Conservation (phyloP, 2,888 invertebrate genomes). For the Pseudoips prasinana region DNA sequence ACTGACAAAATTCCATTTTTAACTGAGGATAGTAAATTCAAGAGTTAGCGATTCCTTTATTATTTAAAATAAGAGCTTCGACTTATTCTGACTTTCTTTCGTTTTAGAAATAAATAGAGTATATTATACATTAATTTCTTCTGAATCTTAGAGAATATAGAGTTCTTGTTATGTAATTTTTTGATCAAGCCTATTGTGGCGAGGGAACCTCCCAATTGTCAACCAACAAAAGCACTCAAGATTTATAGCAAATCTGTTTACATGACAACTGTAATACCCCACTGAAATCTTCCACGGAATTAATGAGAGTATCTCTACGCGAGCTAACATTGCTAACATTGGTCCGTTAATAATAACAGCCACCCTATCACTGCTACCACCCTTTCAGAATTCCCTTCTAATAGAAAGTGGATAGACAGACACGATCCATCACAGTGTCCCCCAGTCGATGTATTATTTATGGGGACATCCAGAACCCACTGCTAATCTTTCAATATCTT, state of each 20-base stretch:
- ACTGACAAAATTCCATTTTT: too few relatives aligned
- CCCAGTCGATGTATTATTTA: constrained; percentile 80
- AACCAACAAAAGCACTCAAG: constrained; percentile 33
- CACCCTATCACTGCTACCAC: constrained; percentile 57
- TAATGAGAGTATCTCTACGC: constrained; percentile 67
- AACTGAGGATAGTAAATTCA: too few relatives aligned
- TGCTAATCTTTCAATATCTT: constrained; percentile 82
- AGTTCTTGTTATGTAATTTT: too few relatives aligned
- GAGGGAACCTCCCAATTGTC: constrained; percentile 24
- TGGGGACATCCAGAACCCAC: constrained; percentile 73
- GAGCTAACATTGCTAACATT: constrained; percentile 68
- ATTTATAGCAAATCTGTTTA: constrained; percentile 53
- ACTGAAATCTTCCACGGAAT: constrained; percentile 47
- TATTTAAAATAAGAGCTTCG: too few relatives aligned
- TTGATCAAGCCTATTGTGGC: too few relatives aligned
- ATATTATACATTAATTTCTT: too few relatives aligned
- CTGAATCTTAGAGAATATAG: too few relatives aligned
- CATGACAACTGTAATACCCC: constrained; percentile 54
- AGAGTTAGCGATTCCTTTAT: too few relatives aligned
- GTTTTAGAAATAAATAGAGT: too few relatives aligned
- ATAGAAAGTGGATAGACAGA: constrained; percentile 79
- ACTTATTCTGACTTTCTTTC: too few relatives aligned
- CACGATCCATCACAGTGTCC: constrained; percentile 71
- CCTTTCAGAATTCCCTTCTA: constrained; percentile 79
- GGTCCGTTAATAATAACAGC: constrained; percentile 63